A percentile compares a stretch with the other conserved stretches of the same genome.
These are phyloP conservation scores for Alcis repandata DNA, from an alignment of 2,888 invertebrate species.

Conservation along the genomic window DNA sequence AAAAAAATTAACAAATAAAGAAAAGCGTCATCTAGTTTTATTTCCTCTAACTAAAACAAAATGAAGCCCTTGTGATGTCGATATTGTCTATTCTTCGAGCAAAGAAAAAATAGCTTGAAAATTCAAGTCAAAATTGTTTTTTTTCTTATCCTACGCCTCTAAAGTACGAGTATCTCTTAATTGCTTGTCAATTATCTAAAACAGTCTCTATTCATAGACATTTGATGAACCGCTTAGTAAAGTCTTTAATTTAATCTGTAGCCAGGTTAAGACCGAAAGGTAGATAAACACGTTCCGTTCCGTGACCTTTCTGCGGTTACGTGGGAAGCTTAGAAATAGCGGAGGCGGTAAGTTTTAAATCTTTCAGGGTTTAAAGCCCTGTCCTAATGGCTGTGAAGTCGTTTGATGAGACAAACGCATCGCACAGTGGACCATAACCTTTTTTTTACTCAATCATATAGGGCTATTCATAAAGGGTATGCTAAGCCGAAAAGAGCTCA, in stretches of 20 bases:
- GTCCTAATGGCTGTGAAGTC: neutral
- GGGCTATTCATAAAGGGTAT: too few relatives aligned
- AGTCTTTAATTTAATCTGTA: neutral
- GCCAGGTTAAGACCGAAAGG: conserved; percentile 2
- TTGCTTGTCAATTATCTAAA: neutral
- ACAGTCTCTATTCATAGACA: neutral
- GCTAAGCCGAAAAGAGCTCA: too few relatives aligned
- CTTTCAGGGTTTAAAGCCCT: neutral
- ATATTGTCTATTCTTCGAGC: too few relatives aligned
- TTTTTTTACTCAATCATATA: too few relatives aligned
- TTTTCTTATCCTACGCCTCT: too few relatives aligned
- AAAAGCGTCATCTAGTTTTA: too few relatives aligned
- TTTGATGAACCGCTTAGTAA: neutral
- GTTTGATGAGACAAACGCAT: neutral
- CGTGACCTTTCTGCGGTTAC: conserved; percentile 5
- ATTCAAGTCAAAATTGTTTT: too few relatives aligned
- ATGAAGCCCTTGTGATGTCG: too few relatives aligned
- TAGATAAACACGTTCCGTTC: conserved; percentile 9
- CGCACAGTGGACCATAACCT: neutral
- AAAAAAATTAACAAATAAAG: too few relatives aligned
- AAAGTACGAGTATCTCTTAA: neutral
- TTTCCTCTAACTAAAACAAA: too few relatives aligned
- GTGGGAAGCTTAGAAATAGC: conserved; percentile 12
- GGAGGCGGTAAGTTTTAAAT: conserved; percentile 1
- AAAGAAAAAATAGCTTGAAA: too few relatives aligned